These are phyloP conservation scores for Brachirus orientalis DNA, from an alignment of 2,113 vertebrate species.

Conservation along the genomic window DNA sequence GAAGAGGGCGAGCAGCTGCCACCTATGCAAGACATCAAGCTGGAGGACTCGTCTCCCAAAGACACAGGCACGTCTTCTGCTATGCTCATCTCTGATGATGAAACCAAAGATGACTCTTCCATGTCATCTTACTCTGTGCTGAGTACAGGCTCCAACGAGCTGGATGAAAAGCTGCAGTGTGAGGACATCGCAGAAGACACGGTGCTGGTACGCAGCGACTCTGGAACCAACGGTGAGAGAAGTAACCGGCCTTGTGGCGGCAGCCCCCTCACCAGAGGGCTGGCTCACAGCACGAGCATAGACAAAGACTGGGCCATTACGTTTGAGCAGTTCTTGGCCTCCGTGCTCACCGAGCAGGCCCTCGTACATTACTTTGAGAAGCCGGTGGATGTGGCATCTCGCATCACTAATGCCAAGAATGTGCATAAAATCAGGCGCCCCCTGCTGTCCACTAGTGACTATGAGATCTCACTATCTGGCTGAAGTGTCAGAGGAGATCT, in stretches of 20 bases:
- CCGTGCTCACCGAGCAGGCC: constrained; percentile 92
- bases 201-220: constrained; percentile 86
- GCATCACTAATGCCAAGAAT: constrained; percentile 94
- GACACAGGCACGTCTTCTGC: constrained; percentile 89
- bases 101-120: constrained; percentile 96
- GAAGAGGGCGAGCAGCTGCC: constrained; percentile 58
- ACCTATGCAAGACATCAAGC: constrained; percentile 94
- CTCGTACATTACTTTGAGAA: constrained; percentile 96
- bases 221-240: background rate
- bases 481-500: constrained; percentile 60
- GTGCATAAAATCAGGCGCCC: constrained; percentile 87
- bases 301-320: constrained; percentile 98
- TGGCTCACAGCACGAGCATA: constrained; percentile 88
- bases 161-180: constrained; percentile 94
- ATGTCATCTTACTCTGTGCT: constrained; percentile 98
- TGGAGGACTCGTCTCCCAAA: constrained; percentile 93
- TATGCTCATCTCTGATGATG: constrained; percentile 95
- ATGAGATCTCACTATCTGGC: constrained; percentile 94
- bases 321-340: constrained; percentile 97
- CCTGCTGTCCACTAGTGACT: constrained; percentile 88
- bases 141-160: constrained; percentile 92
- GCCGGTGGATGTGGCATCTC: constrained; percentile 88
- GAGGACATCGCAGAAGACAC: constrained; percentile 97
- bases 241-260: constrained; percentile 18
- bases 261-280: constrained; percentile 51